Base-by-base conservation (phyloP, 2,888 invertebrate species). In the Thalpophila matura region DNA sequence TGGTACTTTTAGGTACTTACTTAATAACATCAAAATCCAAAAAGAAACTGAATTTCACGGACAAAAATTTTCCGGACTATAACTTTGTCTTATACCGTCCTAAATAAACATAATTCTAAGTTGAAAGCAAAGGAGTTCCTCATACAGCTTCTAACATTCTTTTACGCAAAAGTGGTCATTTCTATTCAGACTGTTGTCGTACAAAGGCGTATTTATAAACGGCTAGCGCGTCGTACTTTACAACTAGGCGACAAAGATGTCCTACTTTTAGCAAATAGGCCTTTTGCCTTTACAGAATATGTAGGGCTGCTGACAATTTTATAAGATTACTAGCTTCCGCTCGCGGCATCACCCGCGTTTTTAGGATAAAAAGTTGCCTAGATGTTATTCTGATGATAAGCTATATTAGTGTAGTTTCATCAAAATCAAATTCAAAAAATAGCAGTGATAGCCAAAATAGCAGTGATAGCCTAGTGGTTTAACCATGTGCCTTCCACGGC, bases 171-270 rank as follows among this genome's bases (percentile, higher is more conserved):
- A 67, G 62, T 72, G 64, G 58, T 40, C 51, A 64, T 68, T 68
- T 65, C 51, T 72, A 72, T 72, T 61, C 66, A 60, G 29, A 60
- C 66, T 61, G 43, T 51, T 63, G 33, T 14, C 26, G 14, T 27
- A 60, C 59, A 71, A 71, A 66, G 66, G 66, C 61, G 55, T 70
- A 60, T 74, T 74, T 64, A 61, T 58, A 56, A 56, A 59, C 53
- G 55, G 45, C 47, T 54, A 20, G 38, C 60, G 45, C 18, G 31
- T 27, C 38, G 49, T 43, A 47, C 62, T 68, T 61, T 45, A 46
- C 33, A 54, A 55, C 58, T 58, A 61, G 37, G 29, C 50, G 40
- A 54, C 6, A 6, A 47, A 68, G 53, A 40, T 54, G 75, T 61
- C 40, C 61, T 42, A 68, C 62, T 59, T 63, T 47, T 55, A 38